Evolutionary conservation across 1,140 invertebrate genomes (phyloP).

Genomic region (Palaemon carinicauda): DNA sequence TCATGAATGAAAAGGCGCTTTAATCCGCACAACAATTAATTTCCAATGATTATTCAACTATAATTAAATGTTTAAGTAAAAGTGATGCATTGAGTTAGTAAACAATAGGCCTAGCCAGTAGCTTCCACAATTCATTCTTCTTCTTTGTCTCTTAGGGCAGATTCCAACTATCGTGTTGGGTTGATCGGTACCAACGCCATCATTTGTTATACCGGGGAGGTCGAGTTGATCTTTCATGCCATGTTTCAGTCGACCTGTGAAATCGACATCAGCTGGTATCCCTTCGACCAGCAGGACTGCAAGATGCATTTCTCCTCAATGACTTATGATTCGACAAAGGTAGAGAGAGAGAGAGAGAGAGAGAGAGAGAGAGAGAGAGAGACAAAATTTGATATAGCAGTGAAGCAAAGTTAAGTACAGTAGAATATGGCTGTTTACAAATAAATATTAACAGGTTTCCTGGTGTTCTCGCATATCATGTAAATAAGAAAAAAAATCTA

Average conservation of each 20-base stretch:
- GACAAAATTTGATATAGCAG: no score
- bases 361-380: not conserved
- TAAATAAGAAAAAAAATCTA: no score
- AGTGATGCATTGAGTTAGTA: not conserved
- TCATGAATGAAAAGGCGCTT: no score
- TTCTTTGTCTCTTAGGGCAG: not conserved
- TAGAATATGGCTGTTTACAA: not conserved
- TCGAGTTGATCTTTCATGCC: conserved; percentile 24
- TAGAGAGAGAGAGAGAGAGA: not conserved
- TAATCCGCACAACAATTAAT: no score
- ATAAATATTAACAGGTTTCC: not conserved
- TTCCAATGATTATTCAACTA: no score
- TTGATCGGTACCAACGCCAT: conserved; percentile 28
- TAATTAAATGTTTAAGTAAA: not conserved
- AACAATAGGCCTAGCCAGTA: no score
- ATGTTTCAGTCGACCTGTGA: conserved; percentile 43
- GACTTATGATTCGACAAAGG: conserved; percentile 20
- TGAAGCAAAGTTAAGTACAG: not conserved
- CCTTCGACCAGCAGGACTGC: conserved; percentile 46
- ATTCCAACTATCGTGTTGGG: conserved; percentile 18
- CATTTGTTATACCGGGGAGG: not conserved
- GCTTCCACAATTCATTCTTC: not conserved
- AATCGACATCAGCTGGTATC: conserved; percentile 31
- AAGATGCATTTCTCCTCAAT: conserved; percentile 9
- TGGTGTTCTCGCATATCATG: no score